phyloP scores from a whole-genome alignment of 1,140 invertebrate genomes.

The Drosophila kanapiae region DNA sequence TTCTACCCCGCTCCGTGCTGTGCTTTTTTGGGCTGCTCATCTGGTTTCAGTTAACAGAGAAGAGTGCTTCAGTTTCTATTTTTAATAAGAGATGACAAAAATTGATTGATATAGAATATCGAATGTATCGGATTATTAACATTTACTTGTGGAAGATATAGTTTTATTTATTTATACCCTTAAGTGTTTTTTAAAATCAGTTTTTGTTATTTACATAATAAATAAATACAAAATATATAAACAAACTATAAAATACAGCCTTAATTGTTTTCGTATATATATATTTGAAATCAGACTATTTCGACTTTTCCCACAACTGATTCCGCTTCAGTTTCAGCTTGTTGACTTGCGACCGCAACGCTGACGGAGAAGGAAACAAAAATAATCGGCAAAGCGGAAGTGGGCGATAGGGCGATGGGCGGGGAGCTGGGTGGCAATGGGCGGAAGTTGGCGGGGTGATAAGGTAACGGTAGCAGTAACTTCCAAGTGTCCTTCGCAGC shows the following conservation, averaged over 20 bases:
- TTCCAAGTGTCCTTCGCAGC: slow-evolving; percentile 20
- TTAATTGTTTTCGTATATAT: neutral
- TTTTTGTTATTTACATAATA: neutral
- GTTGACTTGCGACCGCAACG: slow-evolving; percentile 44
- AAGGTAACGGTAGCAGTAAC: slow-evolving; percentile 27
- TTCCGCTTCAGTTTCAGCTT: slow-evolving; percentile 20
- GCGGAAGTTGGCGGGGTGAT: slow-evolving; percentile 7
- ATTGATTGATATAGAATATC: neutral
- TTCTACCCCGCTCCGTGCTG: neutral
- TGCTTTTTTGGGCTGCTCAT: neutral
- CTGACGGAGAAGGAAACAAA: slow-evolving; percentile 17
- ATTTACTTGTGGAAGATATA: neutral
- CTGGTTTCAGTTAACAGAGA: slow-evolving; percentile 20
- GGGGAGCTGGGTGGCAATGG: neutral
- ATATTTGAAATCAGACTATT: neutral
- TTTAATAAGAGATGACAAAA: neutral
- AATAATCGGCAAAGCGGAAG: slow-evolving; percentile 26
- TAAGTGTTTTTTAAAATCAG: neutral
- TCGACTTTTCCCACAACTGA: neutral
- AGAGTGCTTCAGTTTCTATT: slow-evolving; percentile 12
- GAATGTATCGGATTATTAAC: neutral
- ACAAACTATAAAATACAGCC: neutral
- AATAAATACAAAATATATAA: neutral
- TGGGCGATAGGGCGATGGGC: neutral
- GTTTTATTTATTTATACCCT: neutral